Evolutionary conservation across 2,888 invertebrate species (phyloP).

Genomic region (Eustalomyia histrio): DNA sequence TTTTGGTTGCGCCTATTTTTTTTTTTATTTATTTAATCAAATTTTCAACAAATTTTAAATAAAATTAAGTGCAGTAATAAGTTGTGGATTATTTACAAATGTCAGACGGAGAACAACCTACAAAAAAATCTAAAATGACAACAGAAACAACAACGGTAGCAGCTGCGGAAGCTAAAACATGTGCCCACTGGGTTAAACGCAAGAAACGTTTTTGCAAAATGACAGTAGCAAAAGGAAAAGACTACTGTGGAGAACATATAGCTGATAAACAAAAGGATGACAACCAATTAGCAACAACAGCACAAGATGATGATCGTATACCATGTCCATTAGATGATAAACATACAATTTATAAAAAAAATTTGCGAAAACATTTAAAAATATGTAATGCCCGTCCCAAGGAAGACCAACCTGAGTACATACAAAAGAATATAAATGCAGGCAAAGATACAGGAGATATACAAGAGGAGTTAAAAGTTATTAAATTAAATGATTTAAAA

Average conservation of each 20-base stretch:
- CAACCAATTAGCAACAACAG: background rate
- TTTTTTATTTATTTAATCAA: background rate
- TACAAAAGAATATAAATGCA: conserved; percentile 74
- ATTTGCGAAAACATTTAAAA: conserved; percentile 85
- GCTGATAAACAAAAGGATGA: conserved; percentile 39
- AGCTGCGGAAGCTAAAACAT: conserved; percentile 70
- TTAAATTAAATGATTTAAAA: conserved; percentile 78
- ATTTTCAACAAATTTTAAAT: background rate
- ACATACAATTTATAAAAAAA: conserved; percentile 85
- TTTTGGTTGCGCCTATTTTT: background rate
- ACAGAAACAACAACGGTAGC: background rate
- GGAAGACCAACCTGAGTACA: conserved; percentile 79
- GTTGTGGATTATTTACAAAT: conserved; percentile 31
- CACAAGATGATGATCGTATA: conserved; percentile 79
- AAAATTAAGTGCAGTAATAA: conserved; percentile 13
- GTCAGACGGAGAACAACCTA: conserved; percentile 58
- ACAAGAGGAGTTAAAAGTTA: conserved; percentile 46
- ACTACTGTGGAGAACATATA: conserved; percentile 88
- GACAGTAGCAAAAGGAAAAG: conserved; percentile 84
- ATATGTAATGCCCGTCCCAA: conserved; percentile 86
- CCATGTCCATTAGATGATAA: conserved; percentile 87
- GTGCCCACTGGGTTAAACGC: conserved; percentile 84
- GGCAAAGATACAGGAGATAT: conserved; percentile 66
- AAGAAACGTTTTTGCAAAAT: conserved; percentile 89
- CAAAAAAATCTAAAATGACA: conserved; percentile 70